phyloP scores from a whole-genome alignment of 2,113 vertebrate species.

The Ammodramus savannarum region DNA sequence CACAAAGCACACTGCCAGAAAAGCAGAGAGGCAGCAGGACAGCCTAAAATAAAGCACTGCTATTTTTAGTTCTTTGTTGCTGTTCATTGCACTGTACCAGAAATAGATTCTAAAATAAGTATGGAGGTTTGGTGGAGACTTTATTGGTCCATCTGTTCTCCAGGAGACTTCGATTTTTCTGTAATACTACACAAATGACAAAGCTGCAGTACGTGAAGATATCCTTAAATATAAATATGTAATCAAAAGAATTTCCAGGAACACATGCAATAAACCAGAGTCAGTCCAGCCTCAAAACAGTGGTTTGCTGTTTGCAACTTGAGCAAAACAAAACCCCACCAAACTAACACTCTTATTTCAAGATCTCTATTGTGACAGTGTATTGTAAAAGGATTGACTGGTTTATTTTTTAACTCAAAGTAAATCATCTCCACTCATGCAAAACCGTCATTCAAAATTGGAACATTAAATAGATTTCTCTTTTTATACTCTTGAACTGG shows the following conservation, averaged over 20 bases:
- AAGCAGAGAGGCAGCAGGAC: neutral
- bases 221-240: neutral
- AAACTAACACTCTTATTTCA: neutral
- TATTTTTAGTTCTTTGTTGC: constrained; percentile 11
- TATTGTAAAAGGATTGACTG: neutral
- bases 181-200: neutral
- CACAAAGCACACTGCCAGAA: neutral
- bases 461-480: neutral
- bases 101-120: constrained; percentile 30
- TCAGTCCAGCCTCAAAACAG: neutral
- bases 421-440: neutral
- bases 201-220: neutral
- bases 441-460: neutral
- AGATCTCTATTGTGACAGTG: neutral
- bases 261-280: neutral
- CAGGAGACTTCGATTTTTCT: neutral
- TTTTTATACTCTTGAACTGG: neutral
- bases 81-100: neutral
- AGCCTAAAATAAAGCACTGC: neutral
- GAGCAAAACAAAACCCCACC: neutral
- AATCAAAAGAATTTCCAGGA: neutral
- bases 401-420: constrained; percentile 9
- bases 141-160: constrained; percentile 32
- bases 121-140: neutral
- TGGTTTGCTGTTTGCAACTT: neutral